Percentiles rank a stretch among this genome's conserved stretches.
These are phyloP conservation scores for Colletes latitarsis DNA, from an alignment of 1,140 invertebrate genomes.

Conservation along the genomic window DNA sequence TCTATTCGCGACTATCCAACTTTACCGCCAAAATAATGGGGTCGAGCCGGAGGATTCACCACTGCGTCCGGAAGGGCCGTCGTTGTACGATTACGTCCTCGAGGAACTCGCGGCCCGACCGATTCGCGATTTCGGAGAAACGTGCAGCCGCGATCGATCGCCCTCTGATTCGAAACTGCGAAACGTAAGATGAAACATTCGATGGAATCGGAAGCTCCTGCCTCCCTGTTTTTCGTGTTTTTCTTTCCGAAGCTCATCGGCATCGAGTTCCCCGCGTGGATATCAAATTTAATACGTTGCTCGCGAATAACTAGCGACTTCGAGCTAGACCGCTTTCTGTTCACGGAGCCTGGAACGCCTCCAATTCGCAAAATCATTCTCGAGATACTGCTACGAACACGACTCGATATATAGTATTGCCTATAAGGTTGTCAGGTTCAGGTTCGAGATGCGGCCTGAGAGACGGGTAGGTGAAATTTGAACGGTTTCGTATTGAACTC, in stretches of 20 bases:
- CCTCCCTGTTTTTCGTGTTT: not conserved
- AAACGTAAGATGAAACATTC: constrained; percentile 52
- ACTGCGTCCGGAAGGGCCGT: constrained; percentile 40
- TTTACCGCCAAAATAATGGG: constrained; percentile 74
- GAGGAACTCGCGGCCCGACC: not conserved
- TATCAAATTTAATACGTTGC: constrained; percentile 28
- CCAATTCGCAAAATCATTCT: constrained; percentile 61
- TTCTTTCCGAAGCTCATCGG: no score
- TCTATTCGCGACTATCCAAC: constrained; percentile 55
- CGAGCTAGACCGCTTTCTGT: constrained; percentile 37
- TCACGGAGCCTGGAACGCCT: constrained; percentile 54
- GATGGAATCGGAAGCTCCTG: constrained; percentile 55
- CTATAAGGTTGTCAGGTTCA: no score
- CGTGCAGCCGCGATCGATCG: not conserved
- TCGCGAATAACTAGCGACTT: constrained; percentile 18
- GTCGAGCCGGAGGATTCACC: constrained; percentile 72
- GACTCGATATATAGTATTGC: not conserved
- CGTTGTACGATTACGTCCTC: not conserved
- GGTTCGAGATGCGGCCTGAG: not conserved
- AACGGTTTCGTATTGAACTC: no score
- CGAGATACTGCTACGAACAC: constrained; percentile 11
- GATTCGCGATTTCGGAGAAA: not conserved
- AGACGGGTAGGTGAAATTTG: not conserved
- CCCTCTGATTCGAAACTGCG: not conserved
- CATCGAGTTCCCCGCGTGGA: no score